phyloP scores from a whole-genome alignment of 2,797 vertebrate species.

The Calcarius lapponicus region DNA sequence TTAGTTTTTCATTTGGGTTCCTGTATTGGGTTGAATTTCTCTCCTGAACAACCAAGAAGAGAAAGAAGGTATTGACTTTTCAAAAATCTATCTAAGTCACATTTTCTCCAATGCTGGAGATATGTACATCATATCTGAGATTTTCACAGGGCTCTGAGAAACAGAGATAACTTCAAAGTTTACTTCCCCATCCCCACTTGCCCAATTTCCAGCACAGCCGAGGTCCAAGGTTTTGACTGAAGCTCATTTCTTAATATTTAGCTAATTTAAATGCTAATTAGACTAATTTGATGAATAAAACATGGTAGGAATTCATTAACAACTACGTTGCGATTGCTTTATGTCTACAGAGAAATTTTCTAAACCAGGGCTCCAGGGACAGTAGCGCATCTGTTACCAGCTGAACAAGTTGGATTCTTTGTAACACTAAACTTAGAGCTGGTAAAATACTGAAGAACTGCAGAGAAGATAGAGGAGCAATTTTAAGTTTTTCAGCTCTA shows the following conservation, averaged over 20 bases:
- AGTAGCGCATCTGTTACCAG: conserved; percentile 45
- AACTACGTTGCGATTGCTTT: conserved; percentile 21
- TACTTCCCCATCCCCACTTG: conserved; percentile 1
- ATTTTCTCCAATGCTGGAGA: not conserved
- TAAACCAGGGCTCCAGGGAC: conserved; percentile 40
- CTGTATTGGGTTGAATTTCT: not conserved
- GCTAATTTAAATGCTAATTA: conserved; percentile 72
- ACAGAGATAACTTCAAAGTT: conserved; percentile 21
- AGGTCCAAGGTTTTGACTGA: conserved; percentile 36
- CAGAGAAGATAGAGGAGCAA: not conserved
- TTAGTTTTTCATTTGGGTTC: rapidly evolving
- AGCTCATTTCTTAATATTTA: conserved; percentile 47
- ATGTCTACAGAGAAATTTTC: conserved; percentile 52
- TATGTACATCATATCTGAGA: not conserved
- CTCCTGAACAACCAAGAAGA: not conserved
- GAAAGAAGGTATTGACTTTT: not conserved
- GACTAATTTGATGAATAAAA: conserved; percentile 56
- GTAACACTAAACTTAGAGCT: not conserved
- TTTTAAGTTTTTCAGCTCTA: not conserved
- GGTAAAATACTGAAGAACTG: not conserved
- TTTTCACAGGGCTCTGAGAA: conserved; percentile 7
- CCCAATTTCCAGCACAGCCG: not conserved
- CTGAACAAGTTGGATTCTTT: not conserved
- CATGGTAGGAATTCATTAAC: conserved; percentile 51
- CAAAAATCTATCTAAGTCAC: not conserved